These are phyloP conservation scores for Chaetorhynchus papuensis DNA, from an alignment of 2,113 vertebrate genomes.

Conservation along the genomic window DNA sequence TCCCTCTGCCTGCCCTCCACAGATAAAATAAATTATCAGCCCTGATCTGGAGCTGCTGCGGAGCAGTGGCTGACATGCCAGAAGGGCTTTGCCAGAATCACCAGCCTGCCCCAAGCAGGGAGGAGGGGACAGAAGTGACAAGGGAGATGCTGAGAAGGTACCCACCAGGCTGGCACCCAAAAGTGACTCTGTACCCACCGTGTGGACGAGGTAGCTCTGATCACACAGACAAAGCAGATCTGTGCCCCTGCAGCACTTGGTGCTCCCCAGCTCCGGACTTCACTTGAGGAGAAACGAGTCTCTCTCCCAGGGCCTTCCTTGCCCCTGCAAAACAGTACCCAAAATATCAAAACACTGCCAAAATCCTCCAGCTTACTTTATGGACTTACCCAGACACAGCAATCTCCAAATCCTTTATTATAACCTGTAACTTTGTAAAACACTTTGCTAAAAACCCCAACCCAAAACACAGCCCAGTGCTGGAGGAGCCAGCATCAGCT, in stretches of 20 bases:
- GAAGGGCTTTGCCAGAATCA: neutral
- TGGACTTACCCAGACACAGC: too few relatives aligned
- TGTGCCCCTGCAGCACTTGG: fast-evolving
- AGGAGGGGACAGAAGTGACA: neutral
- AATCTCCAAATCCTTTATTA: neutral
- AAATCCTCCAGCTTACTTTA: neutral
- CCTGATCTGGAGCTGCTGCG: neutral
- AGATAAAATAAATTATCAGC: neutral
- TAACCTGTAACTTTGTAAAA: neutral
- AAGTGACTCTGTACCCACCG: neutral
- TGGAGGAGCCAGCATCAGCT: neutral
- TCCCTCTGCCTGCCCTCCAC: neutral
- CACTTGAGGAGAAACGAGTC: fast-evolving
- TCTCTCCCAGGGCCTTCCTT: too few relatives aligned
- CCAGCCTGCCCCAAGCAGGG: neutral
- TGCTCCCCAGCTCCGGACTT: neutral
- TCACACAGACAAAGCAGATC: neutral
- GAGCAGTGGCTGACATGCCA: fast-evolving
- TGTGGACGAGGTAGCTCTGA: neutral
- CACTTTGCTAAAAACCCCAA: neutral
- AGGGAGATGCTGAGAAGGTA: neutral
- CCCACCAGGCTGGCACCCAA: neutral
- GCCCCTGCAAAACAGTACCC: neutral
- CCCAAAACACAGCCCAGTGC: neutral
- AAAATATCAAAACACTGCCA: neutral